Evolutionary conservation across 2,888 invertebrate species (phyloP).

Genomic region (Calliopum simillimum): DNA sequence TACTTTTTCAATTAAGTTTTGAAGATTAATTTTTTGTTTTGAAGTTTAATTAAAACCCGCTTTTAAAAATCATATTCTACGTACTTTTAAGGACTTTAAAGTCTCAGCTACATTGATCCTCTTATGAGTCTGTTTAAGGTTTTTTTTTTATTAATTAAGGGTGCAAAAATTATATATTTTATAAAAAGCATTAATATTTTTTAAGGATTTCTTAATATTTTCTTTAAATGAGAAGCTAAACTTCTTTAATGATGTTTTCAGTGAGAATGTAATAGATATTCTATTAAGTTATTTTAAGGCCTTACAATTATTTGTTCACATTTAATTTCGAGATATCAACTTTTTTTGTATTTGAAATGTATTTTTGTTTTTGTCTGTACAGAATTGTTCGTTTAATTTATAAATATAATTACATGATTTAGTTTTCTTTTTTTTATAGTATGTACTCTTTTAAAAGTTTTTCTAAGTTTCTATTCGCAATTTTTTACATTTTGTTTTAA

Average conservation of each 20-base stretch:
- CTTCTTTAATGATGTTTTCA: neutral
- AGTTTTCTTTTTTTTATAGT: neutral
- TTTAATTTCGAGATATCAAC: conserved; percentile 12
- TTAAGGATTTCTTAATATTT: neutral
- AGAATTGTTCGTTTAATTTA: conserved; percentile 42
- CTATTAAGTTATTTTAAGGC: conserved; percentile 23
- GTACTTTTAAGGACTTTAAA: neutral
- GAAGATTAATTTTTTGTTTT: neutral
- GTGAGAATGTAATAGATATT: neutral
- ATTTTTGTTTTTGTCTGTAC: conserved; percentile 43
- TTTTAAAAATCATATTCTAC: neutral
- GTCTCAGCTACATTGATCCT: conserved; percentile 25
- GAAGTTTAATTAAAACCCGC: neutral
- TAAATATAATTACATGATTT: conserved; percentile 26
- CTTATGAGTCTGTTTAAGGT: neutral
- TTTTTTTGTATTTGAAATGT: conserved; percentile 5
- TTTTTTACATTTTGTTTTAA: conserved; percentile 22
- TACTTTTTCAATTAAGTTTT: neutral
- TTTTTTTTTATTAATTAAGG: neutral
- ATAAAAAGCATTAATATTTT: conserved; percentile 1
- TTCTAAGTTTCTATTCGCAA: conserved; percentile 7
- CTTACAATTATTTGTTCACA: conserved; percentile 25
- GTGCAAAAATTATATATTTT: conserved; percentile 33
- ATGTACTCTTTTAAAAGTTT: too few relatives aligned
- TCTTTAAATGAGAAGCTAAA: conserved; percentile 3